A percentile compares a stretch with the other conserved stretches of the same genome.
These are phyloP conservation scores for Itoplectis maculator DNA, from an alignment of 2,888 invertebrate species.

Conservation along the genomic window DNA sequence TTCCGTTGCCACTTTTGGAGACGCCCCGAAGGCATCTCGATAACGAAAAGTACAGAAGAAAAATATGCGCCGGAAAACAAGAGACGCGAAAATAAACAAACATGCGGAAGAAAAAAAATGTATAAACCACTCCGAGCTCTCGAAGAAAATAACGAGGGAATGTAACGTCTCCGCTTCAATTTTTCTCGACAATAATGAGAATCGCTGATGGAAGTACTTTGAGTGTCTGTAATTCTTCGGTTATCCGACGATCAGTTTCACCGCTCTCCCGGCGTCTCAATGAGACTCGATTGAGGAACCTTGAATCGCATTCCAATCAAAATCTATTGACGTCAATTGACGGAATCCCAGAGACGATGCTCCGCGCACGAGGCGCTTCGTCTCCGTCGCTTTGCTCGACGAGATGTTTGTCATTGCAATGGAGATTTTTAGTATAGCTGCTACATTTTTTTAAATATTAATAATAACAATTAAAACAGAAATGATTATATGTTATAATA, in stretches of 20 bases:
- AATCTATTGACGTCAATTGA: constrained; percentile 67
- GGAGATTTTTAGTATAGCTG: not conserved
- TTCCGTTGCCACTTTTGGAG: not conserved
- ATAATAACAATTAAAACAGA: too few relatives aligned
- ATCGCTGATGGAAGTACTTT: not conserved
- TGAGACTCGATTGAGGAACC: constrained; percentile 68
- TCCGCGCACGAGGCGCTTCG: constrained; percentile 17
- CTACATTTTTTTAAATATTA: too few relatives aligned
- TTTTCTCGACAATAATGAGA: not conserved
- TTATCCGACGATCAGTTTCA: constrained; percentile 3
- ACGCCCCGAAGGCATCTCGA: constrained; percentile 15
- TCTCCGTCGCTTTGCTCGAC: not conserved
- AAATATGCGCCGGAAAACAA: constrained; percentile 1
- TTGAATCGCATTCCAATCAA: constrained; percentile 66
- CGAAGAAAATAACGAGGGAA: constrained; percentile 16
- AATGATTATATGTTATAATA: too few relatives aligned
- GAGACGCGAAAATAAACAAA: constrained; percentile 6
- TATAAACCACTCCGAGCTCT: not conserved
- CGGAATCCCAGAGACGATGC: constrained; percentile 50
- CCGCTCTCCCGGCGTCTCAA: constrained; percentile 56
- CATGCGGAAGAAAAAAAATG: not conserved
- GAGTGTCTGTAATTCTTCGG: constrained; percentile 8
- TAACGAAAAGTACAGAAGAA: constrained; percentile 24
- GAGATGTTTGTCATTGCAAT: not conserved
- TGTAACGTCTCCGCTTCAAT: not conserved